phyloP scores from a whole-genome alignment of 2,113 vertebrate genomes.

The Pomatostomus ruficeps region DNA sequence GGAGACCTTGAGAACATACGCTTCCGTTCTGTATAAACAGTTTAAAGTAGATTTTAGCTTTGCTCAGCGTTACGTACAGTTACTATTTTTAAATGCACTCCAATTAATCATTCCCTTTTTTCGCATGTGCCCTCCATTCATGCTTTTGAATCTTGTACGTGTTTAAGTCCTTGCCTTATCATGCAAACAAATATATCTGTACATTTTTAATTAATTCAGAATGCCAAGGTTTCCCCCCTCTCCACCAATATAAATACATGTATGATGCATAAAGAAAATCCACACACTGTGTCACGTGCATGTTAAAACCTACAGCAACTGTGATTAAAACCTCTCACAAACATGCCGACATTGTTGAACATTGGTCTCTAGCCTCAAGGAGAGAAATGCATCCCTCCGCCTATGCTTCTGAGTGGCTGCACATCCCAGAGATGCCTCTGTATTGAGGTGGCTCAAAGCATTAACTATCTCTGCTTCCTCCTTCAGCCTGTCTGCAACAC shows the following conservation, averaged over 20 bases:
- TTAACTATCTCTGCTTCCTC: not conserved
- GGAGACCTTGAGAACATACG: slow-evolving; percentile 25
- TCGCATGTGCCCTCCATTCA: not conserved
- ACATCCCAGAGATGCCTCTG: not conserved
- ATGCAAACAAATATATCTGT: not conserved
- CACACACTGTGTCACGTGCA: not conserved
- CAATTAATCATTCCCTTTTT: not conserved
- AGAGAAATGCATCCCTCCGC: not conserved
- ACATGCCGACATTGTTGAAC: not conserved
- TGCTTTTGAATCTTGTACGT: not conserved
- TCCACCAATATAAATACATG: not conserved
- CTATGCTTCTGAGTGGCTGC: not conserved
- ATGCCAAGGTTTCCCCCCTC: not conserved
- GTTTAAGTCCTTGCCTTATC: not conserved
- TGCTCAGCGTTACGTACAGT: not conserved
- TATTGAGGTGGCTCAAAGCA: not conserved
- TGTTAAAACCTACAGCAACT: not conserved
- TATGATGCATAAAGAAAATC: not conserved
- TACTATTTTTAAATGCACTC: slow-evolving; percentile 8
- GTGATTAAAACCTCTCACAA: not conserved
- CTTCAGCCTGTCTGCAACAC: not conserved
- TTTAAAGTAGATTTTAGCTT: slow-evolving; percentile 41
- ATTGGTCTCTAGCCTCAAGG: not conserved
- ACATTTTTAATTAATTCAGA: not conserved
- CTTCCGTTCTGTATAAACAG: slow-evolving; percentile 9